Base-by-base conservation (phyloP, 2,888 invertebrate genomes). In the Pheosia tremula region DNA sequence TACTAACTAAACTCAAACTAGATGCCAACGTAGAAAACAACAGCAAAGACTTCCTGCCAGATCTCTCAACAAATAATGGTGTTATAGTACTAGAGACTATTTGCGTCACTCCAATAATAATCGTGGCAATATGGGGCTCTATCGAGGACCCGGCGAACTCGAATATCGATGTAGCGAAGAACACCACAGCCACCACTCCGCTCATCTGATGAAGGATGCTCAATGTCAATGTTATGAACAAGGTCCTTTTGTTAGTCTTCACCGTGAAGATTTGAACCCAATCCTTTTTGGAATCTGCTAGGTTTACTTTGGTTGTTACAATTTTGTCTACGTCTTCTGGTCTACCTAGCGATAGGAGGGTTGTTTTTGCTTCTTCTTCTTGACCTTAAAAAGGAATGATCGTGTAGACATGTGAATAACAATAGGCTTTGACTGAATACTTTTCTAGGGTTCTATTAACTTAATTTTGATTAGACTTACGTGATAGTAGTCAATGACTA, bases 101-200 rank as follows among this genome's bases (percentile, higher is more conserved):
- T 60, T 85, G 84, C 0, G 83, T 83, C 0, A 80, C 43, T 11
- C 84, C 86, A 37, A 87, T 80, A 6, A 86, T 74, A 3, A 87
- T 86, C 3, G 85, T 86, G 0, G 84, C 83, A 60, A 87, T 63
- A 61, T 80, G 66, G 0, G 87, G 76, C 4, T 75, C 68, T 24
- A 88, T 63, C 3, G 77, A 69, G 0, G 83, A 85, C 0, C 79
- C 79, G 11, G 87, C 85, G 38, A 82, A 36, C 0, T 83, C 75
- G 57, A 87, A 87, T 59, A 88, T 86, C 0, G 75, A 69, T 0
- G 85, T 84, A 0, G 75, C 77, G 58, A 81, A 87, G n/a, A 85
- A 80, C 0, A 74, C 43, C 0, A 86, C 74, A 7, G 74, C 80
- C 1, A 83, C 60, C 0, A 85, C 69, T 3, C 87, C 88, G 53